These are phyloP conservation scores for Lethocerus indicus DNA, from an alignment of 1,140 invertebrate genomes.

Conservation along the genomic window DNA sequence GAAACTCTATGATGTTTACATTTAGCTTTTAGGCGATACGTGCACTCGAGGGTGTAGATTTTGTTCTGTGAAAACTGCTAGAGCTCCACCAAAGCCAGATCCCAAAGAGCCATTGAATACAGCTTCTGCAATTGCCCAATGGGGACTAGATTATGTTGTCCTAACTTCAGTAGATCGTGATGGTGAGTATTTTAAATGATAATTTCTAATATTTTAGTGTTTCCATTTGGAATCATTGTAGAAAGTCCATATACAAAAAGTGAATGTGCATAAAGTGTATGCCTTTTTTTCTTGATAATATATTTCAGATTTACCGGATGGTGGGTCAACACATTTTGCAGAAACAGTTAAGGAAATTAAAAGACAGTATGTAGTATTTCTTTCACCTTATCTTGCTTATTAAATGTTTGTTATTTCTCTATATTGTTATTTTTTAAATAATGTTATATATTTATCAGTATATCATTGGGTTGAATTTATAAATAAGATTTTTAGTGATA, in stretches of 20 bases:
- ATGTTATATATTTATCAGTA: too few species aligned
- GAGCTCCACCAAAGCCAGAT: slow-evolving; percentile 79
- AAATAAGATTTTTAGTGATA: too few species aligned
- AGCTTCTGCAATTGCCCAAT: slow-evolving; percentile 76
- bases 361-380: slow-evolving; percentile 40
- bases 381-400: too few species aligned
- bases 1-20: too few species aligned
- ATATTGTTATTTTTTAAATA: too few species aligned
- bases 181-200: slow-evolving; percentile 32
- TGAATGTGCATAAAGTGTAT: too few species aligned
- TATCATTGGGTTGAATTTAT: too few species aligned
- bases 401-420: too few species aligned
- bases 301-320: slow-evolving; percentile 72
- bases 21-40: slow-evolving; percentile 77
- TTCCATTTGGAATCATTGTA: too few species aligned
- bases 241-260: too few species aligned
- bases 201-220: slow-evolving; percentile 6
- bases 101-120: slow-evolving; percentile 84
- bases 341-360: slow-evolving; percentile 72
- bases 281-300: too few species aligned
- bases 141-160: slow-evolving; percentile 96
- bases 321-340: slow-evolving; percentile 81
- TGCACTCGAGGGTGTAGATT: slow-evolving; percentile 89
- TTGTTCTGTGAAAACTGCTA: slow-evolving; percentile 95
- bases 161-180: slow-evolving; percentile 96